Evolutionary conservation across 2,113 vertebrate species (phyloP), one percentile per base, ranked within the genome.

Genomic region (Falco punctatus): DNA sequence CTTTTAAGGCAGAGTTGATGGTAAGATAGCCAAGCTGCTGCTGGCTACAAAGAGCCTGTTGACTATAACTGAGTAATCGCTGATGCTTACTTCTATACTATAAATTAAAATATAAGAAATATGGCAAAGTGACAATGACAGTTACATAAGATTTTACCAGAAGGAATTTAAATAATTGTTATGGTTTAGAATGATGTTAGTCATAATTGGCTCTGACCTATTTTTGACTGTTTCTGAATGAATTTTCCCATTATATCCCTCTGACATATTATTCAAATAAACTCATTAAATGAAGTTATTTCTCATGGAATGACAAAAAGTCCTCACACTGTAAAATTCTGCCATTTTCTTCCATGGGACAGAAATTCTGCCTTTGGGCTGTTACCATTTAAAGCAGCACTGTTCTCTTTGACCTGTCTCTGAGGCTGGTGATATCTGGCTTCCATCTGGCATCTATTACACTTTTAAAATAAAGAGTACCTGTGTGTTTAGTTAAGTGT

Each of bases 241-340:
- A 88, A 51, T 79, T 85, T 81, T 67, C 13, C 10, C 13, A 22
- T 65, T 75, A 71, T 62, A 55, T 24, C 48, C 3, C 6, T 61
- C 54, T 96, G 69, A 61, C 12, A 62, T 51, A 70, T 42, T 92
- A 82, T 78, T 96, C 28, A 88, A 67, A 94, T 62, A 84, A 86
- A 71, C 23, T 90, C 27, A 46, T 42, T 78, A 61, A 66, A 70
- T 75, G 3, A 74, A 67, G 19, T n/a, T 92, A 73, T 72, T 92
- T 85, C 40, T 74, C 24, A 59, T 16, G 13, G 40, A 88, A 61
- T 0, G 2, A 44, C 32, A 77, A 52, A 9, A 57, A 71, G 9
- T 46, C 11, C 11, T 92, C 32, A 59, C 23, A 86, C 24, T 40
- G 6, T 74, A 49, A 59, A 72, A 79, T 59, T 84, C 54, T 90